Percentiles rank a stretch among this genome's conserved stretches.
phyloP scores from a whole-genome alignment of 2,113 vertebrate genomes.

The Campylomormyrus tamandua region DNA sequence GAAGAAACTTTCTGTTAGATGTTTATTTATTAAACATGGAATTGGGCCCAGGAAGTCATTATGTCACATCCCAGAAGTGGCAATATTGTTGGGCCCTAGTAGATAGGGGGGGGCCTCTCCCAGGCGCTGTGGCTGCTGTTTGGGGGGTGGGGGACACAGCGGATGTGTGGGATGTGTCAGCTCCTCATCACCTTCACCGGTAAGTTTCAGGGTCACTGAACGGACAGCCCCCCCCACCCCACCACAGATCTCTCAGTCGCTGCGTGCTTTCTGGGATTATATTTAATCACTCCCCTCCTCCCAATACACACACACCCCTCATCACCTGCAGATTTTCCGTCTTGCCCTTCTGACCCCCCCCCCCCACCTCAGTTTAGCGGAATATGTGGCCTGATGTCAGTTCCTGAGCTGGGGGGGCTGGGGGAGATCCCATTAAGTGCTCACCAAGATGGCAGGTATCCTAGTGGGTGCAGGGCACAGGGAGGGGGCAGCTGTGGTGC shows the following conservation, averaged over 20 bases:
- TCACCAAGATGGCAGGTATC: slow-evolving; percentile 23
- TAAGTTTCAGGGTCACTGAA: slow-evolving; percentile 37
- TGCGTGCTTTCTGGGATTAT: slow-evolving; percentile 58
- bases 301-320: neutral
- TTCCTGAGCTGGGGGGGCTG: slow-evolving; percentile 41
- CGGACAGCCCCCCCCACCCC: slow-evolving; percentile 30
- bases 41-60: neutral
- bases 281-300: slow-evolving; percentile 37
- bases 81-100: neutral
- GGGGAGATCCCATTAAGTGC: neutral
- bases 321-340: slow-evolving; percentile 35
- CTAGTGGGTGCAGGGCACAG: slow-evolving; percentile 29
- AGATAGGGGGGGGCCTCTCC: neutral
- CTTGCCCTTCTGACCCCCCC: slow-evolving; percentile 52
- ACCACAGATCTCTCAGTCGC: slow-evolving; percentile 45
- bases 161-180: neutral
- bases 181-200: neutral
- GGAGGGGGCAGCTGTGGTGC: slow-evolving; percentile 22
- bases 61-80: neutral
- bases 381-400: slow-evolving; percentile 49
- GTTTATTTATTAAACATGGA: neutral
- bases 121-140: neutral
- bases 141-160: neutral
- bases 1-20: neutral
- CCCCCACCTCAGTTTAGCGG: slow-evolving; percentile 51